Evolutionary conservation across 2,888 invertebrate species (phyloP).

Genomic region (Rhogogaster chlorosoma): DNA sequence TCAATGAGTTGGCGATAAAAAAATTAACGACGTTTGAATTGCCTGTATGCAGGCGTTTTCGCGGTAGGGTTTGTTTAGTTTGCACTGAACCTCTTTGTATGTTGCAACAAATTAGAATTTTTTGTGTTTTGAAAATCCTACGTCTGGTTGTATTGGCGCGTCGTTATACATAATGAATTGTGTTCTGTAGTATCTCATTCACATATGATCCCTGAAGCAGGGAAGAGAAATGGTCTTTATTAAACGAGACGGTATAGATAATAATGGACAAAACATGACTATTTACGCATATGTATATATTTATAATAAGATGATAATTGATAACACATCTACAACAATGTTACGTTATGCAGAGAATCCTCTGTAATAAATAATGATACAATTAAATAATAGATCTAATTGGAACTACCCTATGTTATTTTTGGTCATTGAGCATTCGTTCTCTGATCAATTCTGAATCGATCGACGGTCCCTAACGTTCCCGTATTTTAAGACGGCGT

Average conservation of each 20-base stretch:
- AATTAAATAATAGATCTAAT: slow-evolving; percentile 54
- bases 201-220: not conserved
- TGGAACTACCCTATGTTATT: slow-evolving; percentile 35
- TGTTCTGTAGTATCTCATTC: not conserved
- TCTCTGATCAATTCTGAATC: slow-evolving; percentile 54
- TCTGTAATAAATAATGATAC: slow-evolving; percentile 43
- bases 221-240: slow-evolving; percentile 2
- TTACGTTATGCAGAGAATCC: slow-evolving; percentile 21
- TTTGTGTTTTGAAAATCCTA: no score
- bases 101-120: not conserved
- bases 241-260: not conserved
- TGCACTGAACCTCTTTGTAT: no score
- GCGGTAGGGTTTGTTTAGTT: no score
- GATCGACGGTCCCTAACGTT: slow-evolving; percentile 73
- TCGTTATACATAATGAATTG: not conserved
- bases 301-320: slow-evolving; percentile 35
- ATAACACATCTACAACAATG: slow-evolving; percentile 42
- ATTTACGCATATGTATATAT: not conserved
- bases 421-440: slow-evolving; percentile 41
- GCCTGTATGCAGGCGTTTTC: no score
- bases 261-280: not conserved
- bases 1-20: no score
- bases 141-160: no score
- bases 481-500: slow-evolving; percentile 74
- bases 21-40: no score